Evolutionary conservation across 2,113 vertebrate genomes (phyloP), one percentile per base, ranked within the genome.

Genomic region (Calidris pugnax): DNA sequence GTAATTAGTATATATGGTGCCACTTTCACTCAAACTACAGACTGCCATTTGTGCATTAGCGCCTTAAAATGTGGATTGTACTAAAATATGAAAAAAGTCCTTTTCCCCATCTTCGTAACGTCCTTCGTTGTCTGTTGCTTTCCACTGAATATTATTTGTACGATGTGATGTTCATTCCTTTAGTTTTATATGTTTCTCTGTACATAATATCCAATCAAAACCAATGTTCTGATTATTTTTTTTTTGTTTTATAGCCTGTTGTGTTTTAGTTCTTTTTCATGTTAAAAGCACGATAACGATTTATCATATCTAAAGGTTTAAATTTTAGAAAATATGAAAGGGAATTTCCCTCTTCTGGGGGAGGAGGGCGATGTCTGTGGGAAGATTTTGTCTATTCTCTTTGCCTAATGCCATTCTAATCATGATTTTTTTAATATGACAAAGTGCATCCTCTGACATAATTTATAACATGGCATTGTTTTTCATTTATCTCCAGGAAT

Each of bases 401-500:
- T 80, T 67, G 33, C 45, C 73, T 89, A 74, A 76, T 86, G 45
- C 47, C 10, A 45, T 74, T 56, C 63, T 86, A 66, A 81, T 93
- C 51, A 77, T 91, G 50, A 50, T 72, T 62, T 59, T 85, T 57
- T 64, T 89, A 85, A 85, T 5, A 3, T 84, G 79, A 64, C 27
- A 78, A 69, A 71, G 17, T 82, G 6, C 85, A 76, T 88, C 53
- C 26, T 92, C 57, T 89, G 85, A 59, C 95, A 89, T 90, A 87
- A 79, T 96, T 97, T 87, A 64, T 96, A 95, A 75, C 60, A 15
- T 75, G 80, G 63, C 47, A 84, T 92, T 97, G 62, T 95, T 89
- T 97, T 97, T 97, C 85, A 87, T 97, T 97, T 98, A 92, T 94
- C 82, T 89, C 50, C 97, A 99, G 99, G 99, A 99, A 95, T 98